Conservation (phyloP, 2,888 invertebrate species). For the Mantis religiosa region DNA sequence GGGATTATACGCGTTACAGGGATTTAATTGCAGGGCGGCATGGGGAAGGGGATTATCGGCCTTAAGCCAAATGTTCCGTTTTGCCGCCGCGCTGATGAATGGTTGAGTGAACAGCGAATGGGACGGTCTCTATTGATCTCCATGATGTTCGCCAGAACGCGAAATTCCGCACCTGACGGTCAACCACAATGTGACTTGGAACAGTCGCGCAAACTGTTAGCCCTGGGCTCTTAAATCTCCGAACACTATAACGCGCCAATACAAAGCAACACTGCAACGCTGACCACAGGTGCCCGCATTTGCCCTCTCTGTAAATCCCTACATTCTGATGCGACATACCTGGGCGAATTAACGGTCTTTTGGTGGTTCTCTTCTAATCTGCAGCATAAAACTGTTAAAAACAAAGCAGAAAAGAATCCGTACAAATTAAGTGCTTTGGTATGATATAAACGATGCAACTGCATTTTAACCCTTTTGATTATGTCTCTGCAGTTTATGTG, state of each 20-base stretch:
- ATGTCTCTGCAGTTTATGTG: too few species aligned
- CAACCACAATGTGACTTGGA: background rate
- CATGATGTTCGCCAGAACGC: background rate
- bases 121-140: background rate
- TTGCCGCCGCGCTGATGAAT: background rate
- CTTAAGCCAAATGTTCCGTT: background rate
- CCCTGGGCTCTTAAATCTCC: background rate
- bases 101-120: background rate
- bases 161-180: background rate
- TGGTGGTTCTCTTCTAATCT: too few species aligned
- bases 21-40: background rate
- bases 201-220: background rate
- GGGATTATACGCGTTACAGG: background rate
- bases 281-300: background rate
- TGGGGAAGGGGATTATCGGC: background rate
- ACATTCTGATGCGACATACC: too few species aligned
- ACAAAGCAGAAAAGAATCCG: too few species aligned
- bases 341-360: too few species aligned
- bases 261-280: background rate
- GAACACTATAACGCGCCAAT: background rate
- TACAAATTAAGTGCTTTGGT: too few species aligned
- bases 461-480: too few species aligned
- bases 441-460: too few species aligned
- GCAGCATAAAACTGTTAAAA: too few species aligned
- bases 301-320: background rate